Conservation (phyloP, 2,113 vertebrate genomes). For the Deroptyus accipitrinus region DNA sequence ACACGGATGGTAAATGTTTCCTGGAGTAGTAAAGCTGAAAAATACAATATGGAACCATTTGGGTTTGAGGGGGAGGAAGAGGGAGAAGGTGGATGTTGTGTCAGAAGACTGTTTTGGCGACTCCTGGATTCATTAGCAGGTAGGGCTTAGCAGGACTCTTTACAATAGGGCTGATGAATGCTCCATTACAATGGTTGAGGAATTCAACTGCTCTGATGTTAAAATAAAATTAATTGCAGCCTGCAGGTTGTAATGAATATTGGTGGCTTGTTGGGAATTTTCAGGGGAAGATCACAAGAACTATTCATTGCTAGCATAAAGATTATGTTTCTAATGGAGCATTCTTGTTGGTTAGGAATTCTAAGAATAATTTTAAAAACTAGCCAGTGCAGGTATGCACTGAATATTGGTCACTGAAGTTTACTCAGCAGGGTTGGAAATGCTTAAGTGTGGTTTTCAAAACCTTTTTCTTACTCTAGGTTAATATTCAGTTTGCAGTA, state of each 20-base stretch:
- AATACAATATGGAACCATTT: background rate
- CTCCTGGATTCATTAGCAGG: background rate
- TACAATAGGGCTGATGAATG: background rate
- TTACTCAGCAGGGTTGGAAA: background rate
- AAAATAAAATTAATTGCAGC: background rate
- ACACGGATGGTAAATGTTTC: accelerated
- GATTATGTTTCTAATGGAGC: background rate
- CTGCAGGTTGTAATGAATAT: background rate
- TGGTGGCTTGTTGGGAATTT: background rate
- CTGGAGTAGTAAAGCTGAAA: background rate
- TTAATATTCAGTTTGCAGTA: background rate
- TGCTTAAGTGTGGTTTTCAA: background rate
- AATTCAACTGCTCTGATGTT: background rate
- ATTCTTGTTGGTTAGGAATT: background rate
- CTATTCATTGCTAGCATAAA: background rate
- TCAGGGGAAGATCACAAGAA: background rate
- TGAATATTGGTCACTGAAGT: background rate
- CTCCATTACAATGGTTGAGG: background rate
- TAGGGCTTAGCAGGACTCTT: background rate
- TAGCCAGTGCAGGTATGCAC: background rate
- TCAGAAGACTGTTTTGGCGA: background rate
- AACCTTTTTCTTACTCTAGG: background rate
- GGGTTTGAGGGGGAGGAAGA: background rate
- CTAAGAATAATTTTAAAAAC: background rate
- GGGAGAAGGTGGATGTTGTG: background rate